Evolutionary conservation across 2,888 invertebrate genomes (phyloP), one percentile per base, ranked within the genome.

Genomic region (Pyrochroa serraticornis): DNA sequence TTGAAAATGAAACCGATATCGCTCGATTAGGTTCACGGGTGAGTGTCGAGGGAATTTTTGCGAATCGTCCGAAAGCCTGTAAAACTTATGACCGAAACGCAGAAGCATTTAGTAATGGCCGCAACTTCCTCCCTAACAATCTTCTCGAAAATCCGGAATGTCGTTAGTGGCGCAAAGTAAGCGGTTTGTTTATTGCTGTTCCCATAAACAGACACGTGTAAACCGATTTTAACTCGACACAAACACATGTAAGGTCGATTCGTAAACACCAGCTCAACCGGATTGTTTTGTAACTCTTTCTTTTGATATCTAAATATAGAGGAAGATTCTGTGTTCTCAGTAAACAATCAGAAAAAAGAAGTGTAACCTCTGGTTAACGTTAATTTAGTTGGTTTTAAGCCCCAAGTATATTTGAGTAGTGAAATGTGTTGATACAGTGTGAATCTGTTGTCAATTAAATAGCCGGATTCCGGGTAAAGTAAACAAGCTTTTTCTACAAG

Each of bases 171-270:
- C 41, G 54, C 48, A 32, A 32, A 32, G 51, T 47, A 54, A 58
- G 54, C 47, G 49, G 49, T 47, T 54, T 54, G 47, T 58, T 58
- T 58, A 58, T 45, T 58, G 49, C 46, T 49, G 43, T 35, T 30
- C 13, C 36, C 42, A 41, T 52, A 58, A 44, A 58, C 53, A 42
- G 31, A 37, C 13, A 31, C 34, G 38, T 49, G 44, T 55, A 48
- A 55, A 55, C 45, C 49, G 33, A 54, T 43, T 54, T 50, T 32
- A 58, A 49, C 32, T 22, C 5, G 22, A 22, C 5, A 44, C 52
- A 58, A 54, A 58, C 54, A 58, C 49, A 54, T 54, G 32, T 33
- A 43, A 43, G 32, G 43, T n/a, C 43, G 43, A 9, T 33, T 13
- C 33, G 32, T 43, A 43, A 43, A 43, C 43, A 43, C 8, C 12